These are phyloP conservation scores for Odontamblyopus lacepedii DNA, from an alignment of 2,797 vertebrate genomes.

Conservation along the genomic window DNA sequence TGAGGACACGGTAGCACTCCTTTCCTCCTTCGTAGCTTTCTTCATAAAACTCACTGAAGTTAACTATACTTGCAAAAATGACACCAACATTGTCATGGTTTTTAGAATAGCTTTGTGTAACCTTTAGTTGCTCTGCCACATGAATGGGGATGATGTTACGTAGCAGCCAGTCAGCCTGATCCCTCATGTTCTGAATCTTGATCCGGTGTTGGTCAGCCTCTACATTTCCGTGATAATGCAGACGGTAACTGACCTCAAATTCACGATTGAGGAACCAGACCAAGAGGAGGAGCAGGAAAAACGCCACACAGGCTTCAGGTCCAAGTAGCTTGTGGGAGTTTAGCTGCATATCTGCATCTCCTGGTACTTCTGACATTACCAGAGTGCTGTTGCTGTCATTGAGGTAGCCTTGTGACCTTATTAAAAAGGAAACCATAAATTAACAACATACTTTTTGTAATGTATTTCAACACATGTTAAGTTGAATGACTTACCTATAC, in stretches of 20 bases:
- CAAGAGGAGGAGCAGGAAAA: constrained; percentile 91
- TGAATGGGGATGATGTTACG: constrained; percentile 98
- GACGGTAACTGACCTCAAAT: constrained; percentile 95
- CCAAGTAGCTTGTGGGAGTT: constrained; percentile 79
- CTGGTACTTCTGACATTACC: constrained; percentile 29
- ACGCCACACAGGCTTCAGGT: constrained; percentile 86
- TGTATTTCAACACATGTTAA: background rate
- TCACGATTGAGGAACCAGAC: constrained; percentile 98
- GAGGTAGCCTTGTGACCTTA: constrained; percentile 52
- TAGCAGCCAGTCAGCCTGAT: constrained; percentile 97
- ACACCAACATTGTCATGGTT: constrained; percentile 96
- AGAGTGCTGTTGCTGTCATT: constrained; percentile 49
- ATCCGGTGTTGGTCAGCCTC: constrained; percentile 96
- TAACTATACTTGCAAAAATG: constrained; percentile 98
- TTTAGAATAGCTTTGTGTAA: constrained; percentile 98
- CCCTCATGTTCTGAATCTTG: constrained; percentile 98
- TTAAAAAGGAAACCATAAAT: constrained; percentile 8
- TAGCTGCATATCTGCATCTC: constrained; percentile 19
- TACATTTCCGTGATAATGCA: constrained; percentile 96
- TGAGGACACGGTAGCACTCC: constrained; percentile 97
- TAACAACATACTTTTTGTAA: background rate
- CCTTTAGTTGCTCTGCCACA: constrained; percentile 96
- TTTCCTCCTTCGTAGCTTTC: constrained; percentile 98
- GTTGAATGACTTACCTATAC: background rate
- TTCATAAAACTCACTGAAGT: constrained; percentile 99